Percentiles rank a stretch among this genome's conserved stretches.
These are phyloP conservation scores for Calliphora vicina DNA, from an alignment of 1,140 invertebrate genomes.

Conservation along the genomic window DNA sequence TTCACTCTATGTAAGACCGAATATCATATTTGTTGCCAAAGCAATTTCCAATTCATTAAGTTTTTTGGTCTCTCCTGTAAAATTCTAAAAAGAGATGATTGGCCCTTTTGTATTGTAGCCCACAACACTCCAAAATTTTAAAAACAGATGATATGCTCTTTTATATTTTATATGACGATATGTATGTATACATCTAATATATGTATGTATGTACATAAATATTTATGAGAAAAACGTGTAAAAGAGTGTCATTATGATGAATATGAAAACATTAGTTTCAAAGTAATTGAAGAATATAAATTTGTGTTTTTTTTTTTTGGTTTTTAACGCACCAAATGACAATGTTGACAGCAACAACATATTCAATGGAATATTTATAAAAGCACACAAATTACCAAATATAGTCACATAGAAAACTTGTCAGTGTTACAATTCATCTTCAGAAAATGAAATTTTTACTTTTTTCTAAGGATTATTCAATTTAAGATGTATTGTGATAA, in stretches of 20 bases:
- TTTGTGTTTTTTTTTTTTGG: neutral
- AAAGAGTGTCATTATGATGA: neutral
- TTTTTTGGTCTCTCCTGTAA: no score
- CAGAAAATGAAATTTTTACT: neutral
- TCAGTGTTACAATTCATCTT: neutral
- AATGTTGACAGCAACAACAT: no score
- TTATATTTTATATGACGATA: no score
- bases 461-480: neutral
- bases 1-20: no score
- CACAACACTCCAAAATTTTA: no score
- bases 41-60: no score
- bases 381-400: neutral
- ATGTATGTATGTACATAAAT: neutral
- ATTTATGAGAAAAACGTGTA: slow-evolving; percentile 5
- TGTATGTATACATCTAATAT: neutral
- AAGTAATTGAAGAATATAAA: neutral
- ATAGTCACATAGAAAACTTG: neutral
- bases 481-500: neutral
- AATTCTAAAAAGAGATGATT: no score
- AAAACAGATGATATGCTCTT: no score
- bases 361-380: no score
- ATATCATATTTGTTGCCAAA: no score
- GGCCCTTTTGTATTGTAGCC: no score
- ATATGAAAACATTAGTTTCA: neutral
- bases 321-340: neutral